Percentiles rank a stretch among this genome's conserved stretches.
These are phyloP conservation scores for Acanthosepion esculentum DNA, from an alignment of 2,888 invertebrate species.

Conservation along the genomic window DNA sequence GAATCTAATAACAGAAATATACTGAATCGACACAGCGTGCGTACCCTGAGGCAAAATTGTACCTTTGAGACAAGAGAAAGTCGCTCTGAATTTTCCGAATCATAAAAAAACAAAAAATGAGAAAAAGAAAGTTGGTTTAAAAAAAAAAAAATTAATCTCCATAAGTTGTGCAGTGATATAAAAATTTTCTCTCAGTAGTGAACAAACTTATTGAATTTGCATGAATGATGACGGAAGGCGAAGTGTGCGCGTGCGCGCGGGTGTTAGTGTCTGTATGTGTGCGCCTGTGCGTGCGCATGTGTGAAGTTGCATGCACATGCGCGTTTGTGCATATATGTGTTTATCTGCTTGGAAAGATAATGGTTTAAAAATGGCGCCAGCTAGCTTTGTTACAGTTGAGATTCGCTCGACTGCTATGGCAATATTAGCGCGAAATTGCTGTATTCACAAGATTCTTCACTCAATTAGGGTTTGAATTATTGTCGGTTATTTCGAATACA, in stretches of 20 bases:
- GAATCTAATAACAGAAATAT: constrained; percentile 8
- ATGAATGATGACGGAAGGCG: not conserved
- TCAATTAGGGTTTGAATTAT: constrained; percentile 10
- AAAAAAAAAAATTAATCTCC: not conserved
- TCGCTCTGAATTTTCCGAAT: not conserved
- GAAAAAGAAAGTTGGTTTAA: not conserved
- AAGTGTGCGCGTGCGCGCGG: not conserved
- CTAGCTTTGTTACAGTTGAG: not conserved
- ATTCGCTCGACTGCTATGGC: not conserved
- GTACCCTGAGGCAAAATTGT: constrained; percentile 21
- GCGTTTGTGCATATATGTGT: not conserved
- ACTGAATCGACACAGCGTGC: not conserved
- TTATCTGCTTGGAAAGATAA: not conserved
- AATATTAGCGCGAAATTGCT: constrained; percentile 3
- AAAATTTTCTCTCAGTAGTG: constrained; percentile 5
- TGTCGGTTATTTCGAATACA: constrained; percentile 5
- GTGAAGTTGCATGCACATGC: not conserved
- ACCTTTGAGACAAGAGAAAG: constrained; percentile 8
- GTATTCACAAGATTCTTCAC: not conserved
- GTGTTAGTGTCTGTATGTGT: not conserved
- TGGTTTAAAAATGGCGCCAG: not conserved
- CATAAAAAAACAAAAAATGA: not conserved
- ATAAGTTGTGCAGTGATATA: constrained; percentile 33
- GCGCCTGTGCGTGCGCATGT: not conserved
- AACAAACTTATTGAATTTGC: constrained; percentile 33